Evolutionary conservation across 2,888 invertebrate species (phyloP).

Genomic region (Agapostemon virescens): DNA sequence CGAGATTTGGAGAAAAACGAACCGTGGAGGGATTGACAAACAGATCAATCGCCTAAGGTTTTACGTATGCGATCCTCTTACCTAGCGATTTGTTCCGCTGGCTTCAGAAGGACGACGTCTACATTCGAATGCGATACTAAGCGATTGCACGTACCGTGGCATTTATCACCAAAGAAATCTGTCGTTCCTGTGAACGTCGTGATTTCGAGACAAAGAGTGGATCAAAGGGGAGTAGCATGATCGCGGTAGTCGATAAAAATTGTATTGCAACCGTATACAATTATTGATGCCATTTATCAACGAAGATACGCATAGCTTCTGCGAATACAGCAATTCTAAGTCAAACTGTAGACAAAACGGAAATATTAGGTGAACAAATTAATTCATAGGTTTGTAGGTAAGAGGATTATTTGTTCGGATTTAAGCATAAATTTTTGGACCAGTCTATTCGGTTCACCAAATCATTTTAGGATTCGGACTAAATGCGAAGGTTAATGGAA

Average conservation of each 20-base stretch:
- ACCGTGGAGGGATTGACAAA: constrained; percentile 66
- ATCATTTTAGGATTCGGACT: too few relatives aligned
- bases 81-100: constrained; percentile 37
- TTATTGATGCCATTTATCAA: not conserved
- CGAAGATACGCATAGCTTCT: too few relatives aligned
- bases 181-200: not conserved
- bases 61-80: constrained; percentile 63
- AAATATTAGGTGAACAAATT: too few relatives aligned
- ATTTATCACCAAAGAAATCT: not conserved
- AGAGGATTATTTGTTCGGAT: too few relatives aligned
- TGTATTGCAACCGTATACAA: not conserved
- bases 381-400: too few relatives aligned
- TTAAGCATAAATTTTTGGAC: too few relatives aligned
- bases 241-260: not conserved
- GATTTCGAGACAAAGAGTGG: not conserved
- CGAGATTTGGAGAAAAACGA: constrained; percentile 36
- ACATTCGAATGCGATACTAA: constrained; percentile 25
- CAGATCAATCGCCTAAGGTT: constrained; percentile 70
- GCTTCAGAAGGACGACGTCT: constrained; percentile 16
- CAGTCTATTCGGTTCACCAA: too few relatives aligned
- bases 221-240: not conserved
- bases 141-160: not conserved
- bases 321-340: too few relatives aligned
- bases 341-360: too few relatives aligned
- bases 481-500: too few relatives aligned